Evolutionary conservation across 2,888 invertebrate genomes (phyloP).

Genomic region (Halocaridina rubra): DNA sequence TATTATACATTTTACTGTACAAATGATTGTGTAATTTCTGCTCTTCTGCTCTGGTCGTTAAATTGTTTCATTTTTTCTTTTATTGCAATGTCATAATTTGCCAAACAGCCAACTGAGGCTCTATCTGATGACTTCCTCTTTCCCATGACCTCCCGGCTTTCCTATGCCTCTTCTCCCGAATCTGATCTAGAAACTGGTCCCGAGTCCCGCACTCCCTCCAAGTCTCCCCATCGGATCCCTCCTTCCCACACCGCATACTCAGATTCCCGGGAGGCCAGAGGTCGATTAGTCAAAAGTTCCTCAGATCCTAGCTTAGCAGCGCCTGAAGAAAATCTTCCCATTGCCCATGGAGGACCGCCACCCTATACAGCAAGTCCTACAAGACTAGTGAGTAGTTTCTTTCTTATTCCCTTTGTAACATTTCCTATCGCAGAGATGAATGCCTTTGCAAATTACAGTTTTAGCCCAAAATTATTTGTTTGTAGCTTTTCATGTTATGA

Average conservation of each 20-base stretch:
- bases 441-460: too few species aligned
- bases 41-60: neutral
- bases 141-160: constrained; percentile 95
- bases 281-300: constrained; percentile 79
- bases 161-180: constrained; percentile 96
- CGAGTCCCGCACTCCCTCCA: constrained; percentile 77
- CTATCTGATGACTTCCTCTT: constrained; percentile 98
- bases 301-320: constrained; percentile 96
- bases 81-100: neutral
- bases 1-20: neutral
- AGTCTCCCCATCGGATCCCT: constrained; percentile 69
- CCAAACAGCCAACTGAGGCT: constrained; percentile 89
- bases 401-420: too few species aligned
- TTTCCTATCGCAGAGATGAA: too few species aligned
- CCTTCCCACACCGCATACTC: constrained; percentile 50
- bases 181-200: constrained; percentile 81
- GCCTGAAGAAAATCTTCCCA: constrained; percentile 77
- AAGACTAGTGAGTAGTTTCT: constrained; percentile 45
- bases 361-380: constrained; percentile 61
- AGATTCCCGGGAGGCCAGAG: constrained; percentile 55
- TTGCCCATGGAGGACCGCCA: constrained; percentile 60
- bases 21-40: constrained; percentile 10
- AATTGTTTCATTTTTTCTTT: neutral
- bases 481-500: too few species aligned
- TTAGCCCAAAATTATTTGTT: too few species aligned